Conservation (phyloP, 2,797 vertebrate species). For the Amblyopsis hoosieri region DNA sequence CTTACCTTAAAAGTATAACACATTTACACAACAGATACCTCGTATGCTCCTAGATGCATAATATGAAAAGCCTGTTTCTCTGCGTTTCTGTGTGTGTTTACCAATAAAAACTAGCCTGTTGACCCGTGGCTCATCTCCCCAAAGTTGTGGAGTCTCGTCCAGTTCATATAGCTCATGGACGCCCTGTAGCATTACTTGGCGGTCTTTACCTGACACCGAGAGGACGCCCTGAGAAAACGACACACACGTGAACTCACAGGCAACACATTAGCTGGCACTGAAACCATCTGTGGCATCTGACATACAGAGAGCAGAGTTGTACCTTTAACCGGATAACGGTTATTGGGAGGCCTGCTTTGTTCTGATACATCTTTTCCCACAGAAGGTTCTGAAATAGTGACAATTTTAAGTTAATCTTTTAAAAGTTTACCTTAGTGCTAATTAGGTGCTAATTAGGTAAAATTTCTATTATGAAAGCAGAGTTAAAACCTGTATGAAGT, state of each 20-base stretch:
- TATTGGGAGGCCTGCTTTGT: slow-evolving; percentile 84
- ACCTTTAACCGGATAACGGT: slow-evolving; percentile 93
- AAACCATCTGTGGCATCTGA: slow-evolving; percentile 32
- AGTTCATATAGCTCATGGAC: slow-evolving; percentile 95
- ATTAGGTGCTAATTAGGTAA: slow-evolving; percentile 11
- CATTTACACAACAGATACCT: too few relatives aligned
- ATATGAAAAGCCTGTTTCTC: not conserved
- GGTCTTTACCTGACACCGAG: slow-evolving; percentile 84
- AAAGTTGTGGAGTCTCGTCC: slow-evolving; percentile 87
- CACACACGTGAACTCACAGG: slow-evolving; percentile 28
- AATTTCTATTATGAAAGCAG: not conserved
- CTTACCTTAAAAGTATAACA: too few relatives aligned
- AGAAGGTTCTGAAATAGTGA: slow-evolving; percentile 84
- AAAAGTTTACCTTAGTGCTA: slow-evolving; percentile 24
- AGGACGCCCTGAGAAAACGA: slow-evolving; percentile 84
- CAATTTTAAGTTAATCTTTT: slow-evolving; percentile 42
- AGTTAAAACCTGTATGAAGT: slow-evolving; percentile 89
- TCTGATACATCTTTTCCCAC: slow-evolving; percentile 90
- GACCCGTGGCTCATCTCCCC: slow-evolving; percentile 81
- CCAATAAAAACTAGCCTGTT: slow-evolving; percentile 93
- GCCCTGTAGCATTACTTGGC: slow-evolving; percentile 92
- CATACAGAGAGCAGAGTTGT: slow-evolving; percentile 36
- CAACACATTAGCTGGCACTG: slow-evolving; percentile 51
- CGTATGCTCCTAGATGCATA: too few relatives aligned
- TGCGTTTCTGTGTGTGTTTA: slow-evolving; percentile 55